Evolutionary conservation across 2,113 vertebrate genomes (phyloP).

Genomic region (Phalacrocorax pelagicus): DNA sequence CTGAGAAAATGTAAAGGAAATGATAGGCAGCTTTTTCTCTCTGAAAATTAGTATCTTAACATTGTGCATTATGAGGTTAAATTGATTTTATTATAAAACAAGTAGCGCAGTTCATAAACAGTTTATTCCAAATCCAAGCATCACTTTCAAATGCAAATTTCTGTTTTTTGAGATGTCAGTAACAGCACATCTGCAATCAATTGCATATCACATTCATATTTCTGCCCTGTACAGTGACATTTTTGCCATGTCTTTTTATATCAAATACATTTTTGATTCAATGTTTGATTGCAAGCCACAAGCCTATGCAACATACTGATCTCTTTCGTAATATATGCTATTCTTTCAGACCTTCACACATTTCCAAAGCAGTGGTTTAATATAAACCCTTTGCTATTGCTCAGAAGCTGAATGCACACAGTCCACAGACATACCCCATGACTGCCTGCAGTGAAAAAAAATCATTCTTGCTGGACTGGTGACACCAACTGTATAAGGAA

Average conservation of each 20-base stretch:
- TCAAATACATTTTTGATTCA: neutral
- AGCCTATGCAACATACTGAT: fast-evolving
- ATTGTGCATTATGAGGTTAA: neutral
- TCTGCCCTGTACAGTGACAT: neutral
- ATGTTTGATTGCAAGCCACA: neutral
- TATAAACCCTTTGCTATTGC: neutral
- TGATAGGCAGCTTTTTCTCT: neutral
- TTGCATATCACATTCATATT: neutral
- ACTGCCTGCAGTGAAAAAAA: neutral
- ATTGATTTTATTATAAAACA: neutral
- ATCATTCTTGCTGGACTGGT: neutral
- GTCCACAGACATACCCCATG: neutral
- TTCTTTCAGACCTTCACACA: neutral
- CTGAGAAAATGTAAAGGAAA: neutral
- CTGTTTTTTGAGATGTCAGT: neutral
- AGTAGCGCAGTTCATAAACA: neutral
- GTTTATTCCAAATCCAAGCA: neutral
- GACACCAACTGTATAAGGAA: neutral
- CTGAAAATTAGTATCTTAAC: neutral
- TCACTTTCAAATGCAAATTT: neutral
- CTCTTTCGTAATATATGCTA: neutral
- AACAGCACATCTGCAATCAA: neutral
- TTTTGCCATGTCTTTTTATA: neutral
- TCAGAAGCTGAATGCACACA: neutral
- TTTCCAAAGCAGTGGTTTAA: neutral